Conservation (phyloP, 2,797 vertebrate species). For the Tragopan temminckii region DNA sequence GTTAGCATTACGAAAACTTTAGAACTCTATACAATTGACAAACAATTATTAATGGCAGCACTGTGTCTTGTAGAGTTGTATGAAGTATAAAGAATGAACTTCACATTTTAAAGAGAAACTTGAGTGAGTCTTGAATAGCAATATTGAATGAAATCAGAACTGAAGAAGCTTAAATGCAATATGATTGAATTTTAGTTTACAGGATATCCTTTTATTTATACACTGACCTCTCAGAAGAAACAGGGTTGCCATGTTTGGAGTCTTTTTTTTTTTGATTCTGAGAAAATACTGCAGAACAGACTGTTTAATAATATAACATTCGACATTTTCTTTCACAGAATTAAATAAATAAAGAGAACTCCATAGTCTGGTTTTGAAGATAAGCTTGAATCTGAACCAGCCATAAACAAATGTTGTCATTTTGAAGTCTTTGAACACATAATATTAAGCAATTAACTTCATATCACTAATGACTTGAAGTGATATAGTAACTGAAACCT, state of each 20-base stretch:
- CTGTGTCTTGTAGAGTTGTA: background rate
- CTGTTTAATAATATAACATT: background rate
- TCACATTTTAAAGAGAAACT: background rate
- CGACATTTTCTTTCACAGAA: background rate
- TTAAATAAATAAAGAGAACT: background rate
- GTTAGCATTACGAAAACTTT: background rate
- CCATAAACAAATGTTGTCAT: background rate
- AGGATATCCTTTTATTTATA: background rate
- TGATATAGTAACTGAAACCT: background rate
- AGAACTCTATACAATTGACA: background rate
- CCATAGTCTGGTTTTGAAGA: background rate
- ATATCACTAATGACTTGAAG: background rate
- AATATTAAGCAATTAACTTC: background rate
- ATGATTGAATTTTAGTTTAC: background rate
- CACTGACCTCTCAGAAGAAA: background rate
- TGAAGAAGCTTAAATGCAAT: background rate
- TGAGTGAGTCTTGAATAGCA: background rate
- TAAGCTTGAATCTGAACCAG: conserved; percentile 4
- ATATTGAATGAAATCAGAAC: background rate
- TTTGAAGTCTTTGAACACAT: conserved; percentile 22
- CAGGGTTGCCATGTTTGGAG: background rate
- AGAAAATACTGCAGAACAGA: background rate
- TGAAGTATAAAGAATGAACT: background rate
- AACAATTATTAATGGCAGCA: background rate
- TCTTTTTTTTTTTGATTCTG: background rate